Evolutionary conservation across 1,140 invertebrate genomes (phyloP), one percentile per base, ranked within the genome.

Genomic region (Drosophila nebulosa): DNA sequence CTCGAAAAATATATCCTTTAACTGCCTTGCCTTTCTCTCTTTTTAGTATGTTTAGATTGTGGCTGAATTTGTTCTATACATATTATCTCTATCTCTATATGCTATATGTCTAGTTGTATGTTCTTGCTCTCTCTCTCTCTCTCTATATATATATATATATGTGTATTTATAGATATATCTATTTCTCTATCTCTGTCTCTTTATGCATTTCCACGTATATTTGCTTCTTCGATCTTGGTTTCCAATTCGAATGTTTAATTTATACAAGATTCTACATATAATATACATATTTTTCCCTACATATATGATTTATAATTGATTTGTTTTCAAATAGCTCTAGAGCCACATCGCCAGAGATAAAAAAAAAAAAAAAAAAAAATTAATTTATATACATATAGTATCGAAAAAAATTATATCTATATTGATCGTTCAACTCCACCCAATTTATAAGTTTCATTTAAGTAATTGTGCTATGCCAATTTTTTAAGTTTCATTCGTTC

Each of bases 401-500:
- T 64, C 42, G 35, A 51, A 67, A 64, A 69, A 36, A 77, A 66
- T 67, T 64, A 26, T 26, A 24, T 67, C 60, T 58, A 66, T 16
- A 42, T 69, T 69, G 71, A 80, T 78, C 86, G 78, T 85, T 85
- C 75, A 81, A 78, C 81, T 86, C 81, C 81, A 86, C 81, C 81
- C 83, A 88, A 79, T 84, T 88, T 89, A 84, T 89, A 89, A 89
- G 79, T 79, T 89, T 18, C 69, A 56, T 75, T 81, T 88, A 88
- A 88, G 78, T 89, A 88, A 64, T 35, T 76, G 66, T 59, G 50
- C 46, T 75, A 65, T 30, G 55, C 46, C 18, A 46, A 21, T 46
- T 46, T 68, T 68, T 78, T 83, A 79, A 83, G 79, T 74, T 81
- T 66, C 52, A 32, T 56, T 21, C 16, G 16, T 18, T 4, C 36